Evolutionary conservation across 2,888 invertebrate species (phyloP).

Genomic region (Macrosiphum euphorbiae): DNA sequence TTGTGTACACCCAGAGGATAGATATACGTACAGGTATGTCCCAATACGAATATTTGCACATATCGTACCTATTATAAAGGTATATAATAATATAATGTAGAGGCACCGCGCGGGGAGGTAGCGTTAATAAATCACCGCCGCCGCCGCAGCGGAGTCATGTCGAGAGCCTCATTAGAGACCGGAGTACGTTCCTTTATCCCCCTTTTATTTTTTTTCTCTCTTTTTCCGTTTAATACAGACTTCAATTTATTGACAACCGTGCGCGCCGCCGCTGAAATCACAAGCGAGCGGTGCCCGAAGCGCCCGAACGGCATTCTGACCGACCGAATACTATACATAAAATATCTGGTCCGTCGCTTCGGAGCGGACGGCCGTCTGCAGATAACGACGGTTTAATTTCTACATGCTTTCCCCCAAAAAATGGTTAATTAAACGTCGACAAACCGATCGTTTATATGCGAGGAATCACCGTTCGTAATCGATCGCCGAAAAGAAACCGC

Average conservation of each 20-base stretch:
- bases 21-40: not conserved
- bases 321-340: not conserved
- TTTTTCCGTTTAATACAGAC: not conserved
- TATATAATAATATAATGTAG: not conserved
- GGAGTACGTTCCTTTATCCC: not conserved
- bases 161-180: conserved; percentile 43
- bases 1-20: conserved; percentile 36
- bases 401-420: not conserved
- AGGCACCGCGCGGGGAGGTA: conserved; percentile 4
- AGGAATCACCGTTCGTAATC: not conserved
- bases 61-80: not conserved
- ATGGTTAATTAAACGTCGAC: not conserved
- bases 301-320: conserved; percentile 22
- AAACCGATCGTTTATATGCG: conserved; percentile 23
- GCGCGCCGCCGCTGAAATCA: conserved; percentile 11
- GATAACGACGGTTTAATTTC: not conserved
- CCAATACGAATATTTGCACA: conserved; percentile 40
- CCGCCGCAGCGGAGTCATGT: conserved; percentile 26
- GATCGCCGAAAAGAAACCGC: conserved; percentile 10
- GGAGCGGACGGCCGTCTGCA: not conserved
- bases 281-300: conserved; percentile 36
- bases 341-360: conserved; percentile 21
- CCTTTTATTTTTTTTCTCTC: not conserved
- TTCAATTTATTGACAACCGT: conserved; percentile 48
- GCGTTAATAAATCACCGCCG: conserved; percentile 49